Conservation (phyloP, 2,797 vertebrate species). For the Adelosebastes latens region DNA sequence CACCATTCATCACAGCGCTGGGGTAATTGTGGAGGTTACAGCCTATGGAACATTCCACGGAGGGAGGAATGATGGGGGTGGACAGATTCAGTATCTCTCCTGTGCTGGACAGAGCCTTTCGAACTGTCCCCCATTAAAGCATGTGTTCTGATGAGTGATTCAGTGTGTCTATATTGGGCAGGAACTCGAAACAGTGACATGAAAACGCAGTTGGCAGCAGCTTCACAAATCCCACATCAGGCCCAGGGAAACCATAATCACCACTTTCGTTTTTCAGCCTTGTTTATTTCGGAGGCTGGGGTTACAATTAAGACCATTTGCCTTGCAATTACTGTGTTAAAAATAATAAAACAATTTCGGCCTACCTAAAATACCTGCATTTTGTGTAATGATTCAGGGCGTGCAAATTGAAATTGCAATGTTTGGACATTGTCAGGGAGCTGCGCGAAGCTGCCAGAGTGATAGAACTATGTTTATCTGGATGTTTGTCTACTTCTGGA, state of each 20-base stretch:
- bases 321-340: constrained; percentile 89
- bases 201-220: constrained; percentile 84
- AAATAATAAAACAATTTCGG: constrained; percentile 87
- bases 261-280: constrained; percentile 83
- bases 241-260: constrained; percentile 85
- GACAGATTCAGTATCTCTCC: constrained; percentile 64
- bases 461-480: constrained; percentile 75
- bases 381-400: constrained; percentile 77
- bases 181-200: constrained; percentile 83
- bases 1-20: constrained; percentile 70
- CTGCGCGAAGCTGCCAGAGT: constrained; percentile 69
- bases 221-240: constrained; percentile 87
- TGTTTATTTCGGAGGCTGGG: constrained; percentile 88
- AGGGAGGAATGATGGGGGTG: constrained; percentile 64
- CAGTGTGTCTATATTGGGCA: constrained; percentile 81
- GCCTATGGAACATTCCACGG: constrained; percentile 73
- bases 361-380: constrained; percentile 82
- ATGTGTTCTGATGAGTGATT: constrained; percentile 82
- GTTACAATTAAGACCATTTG: constrained; percentile 88
- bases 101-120: constrained; percentile 63
- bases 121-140: constrained; percentile 79
- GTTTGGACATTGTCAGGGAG: constrained; percentile 78
- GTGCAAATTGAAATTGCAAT: constrained; percentile 84
- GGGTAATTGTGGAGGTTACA: constrained; percentile 73
- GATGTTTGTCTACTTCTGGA: constrained; percentile 72